Evolutionary conservation across 2,888 invertebrate species (phyloP).

Genomic region (Apotomis capreana): DNA sequence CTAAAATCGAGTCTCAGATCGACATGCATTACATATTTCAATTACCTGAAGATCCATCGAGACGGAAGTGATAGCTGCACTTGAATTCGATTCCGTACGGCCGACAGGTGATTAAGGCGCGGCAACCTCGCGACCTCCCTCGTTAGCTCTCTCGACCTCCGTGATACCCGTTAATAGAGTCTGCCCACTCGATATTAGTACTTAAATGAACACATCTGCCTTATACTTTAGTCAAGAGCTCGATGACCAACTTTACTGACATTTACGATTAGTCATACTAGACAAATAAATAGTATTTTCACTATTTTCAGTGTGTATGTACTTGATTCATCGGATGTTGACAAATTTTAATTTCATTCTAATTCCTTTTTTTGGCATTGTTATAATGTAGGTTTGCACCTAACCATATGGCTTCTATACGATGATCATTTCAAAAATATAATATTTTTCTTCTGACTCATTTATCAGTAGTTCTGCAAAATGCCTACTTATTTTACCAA

Average conservation of each 20-base stretch:
- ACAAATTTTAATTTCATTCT: too few relatives aligned
- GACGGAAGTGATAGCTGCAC: conserved; percentile 27
- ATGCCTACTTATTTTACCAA: too few relatives aligned
- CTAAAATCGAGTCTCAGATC: not conserved
- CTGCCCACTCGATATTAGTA: conserved; percentile 23
- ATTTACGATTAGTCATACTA: not conserved
- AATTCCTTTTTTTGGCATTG: too few relatives aligned
- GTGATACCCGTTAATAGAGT: conserved; percentile 36
- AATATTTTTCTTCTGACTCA: too few relatives aligned
- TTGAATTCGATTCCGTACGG: conserved; percentile 20
- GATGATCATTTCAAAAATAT: too few relatives aligned
- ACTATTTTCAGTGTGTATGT: too few relatives aligned
- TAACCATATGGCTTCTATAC: too few relatives aligned
- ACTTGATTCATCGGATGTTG: too few relatives aligned
- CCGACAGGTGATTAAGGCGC: conserved; percentile 34
- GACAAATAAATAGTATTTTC: not conserved
- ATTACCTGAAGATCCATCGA: conserved; percentile 7
- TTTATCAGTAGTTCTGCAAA: too few relatives aligned
- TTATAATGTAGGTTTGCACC: too few relatives aligned
- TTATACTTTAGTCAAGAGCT: not conserved
- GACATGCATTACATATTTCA: not conserved
- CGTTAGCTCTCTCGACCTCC: conserved; percentile 36
- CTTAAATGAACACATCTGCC: not conserved
- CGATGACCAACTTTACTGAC: not conserved
- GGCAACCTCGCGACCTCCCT: conserved; percentile 30